These are phyloP conservation scores for Sitobion miscanthi DNA, from an alignment of 1,140 invertebrate genomes.

Conservation along the genomic window DNA sequence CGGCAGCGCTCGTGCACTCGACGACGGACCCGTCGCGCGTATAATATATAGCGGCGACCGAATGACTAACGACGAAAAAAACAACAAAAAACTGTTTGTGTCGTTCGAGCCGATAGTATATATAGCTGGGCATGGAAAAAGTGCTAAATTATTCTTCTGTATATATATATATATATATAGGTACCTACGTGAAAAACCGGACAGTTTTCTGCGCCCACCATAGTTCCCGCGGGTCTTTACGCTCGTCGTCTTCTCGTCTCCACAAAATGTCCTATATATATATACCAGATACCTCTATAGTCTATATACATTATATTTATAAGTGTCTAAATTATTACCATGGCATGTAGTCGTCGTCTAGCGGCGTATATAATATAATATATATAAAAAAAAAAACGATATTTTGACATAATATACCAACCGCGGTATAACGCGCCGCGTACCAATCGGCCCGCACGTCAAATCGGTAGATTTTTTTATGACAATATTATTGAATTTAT, in stretches of 20 bases:
- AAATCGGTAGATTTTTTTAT: not conserved
- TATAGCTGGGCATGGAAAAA: not conserved
- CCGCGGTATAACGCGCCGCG: not conserved
- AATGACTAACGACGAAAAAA: not conserved
- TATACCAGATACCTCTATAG: too few species aligned
- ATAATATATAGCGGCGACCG: not conserved
- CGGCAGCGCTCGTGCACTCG: not conserved
- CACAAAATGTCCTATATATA: not conserved
- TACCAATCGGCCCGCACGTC: not conserved
- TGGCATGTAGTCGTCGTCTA: not conserved
- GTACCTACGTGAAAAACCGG: not conserved
- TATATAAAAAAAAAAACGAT: not conserved
- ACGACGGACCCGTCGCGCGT: not conserved
- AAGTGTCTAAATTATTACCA: too few species aligned
- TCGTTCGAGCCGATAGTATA: not conserved
- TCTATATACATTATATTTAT: too few species aligned
- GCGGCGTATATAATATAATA: not conserved
- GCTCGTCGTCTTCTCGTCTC: not conserved
- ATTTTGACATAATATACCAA: not conserved
- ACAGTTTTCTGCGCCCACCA: not conserved
- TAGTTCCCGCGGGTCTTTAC: not conserved
- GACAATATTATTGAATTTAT: not conserved
- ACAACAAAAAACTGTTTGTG: not conserved
- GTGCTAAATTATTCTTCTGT: not conserved
- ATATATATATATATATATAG: not conserved